phyloP scores from a whole-genome alignment of 2,888 invertebrate genomes.

The Mamestra brassicae region DNA sequence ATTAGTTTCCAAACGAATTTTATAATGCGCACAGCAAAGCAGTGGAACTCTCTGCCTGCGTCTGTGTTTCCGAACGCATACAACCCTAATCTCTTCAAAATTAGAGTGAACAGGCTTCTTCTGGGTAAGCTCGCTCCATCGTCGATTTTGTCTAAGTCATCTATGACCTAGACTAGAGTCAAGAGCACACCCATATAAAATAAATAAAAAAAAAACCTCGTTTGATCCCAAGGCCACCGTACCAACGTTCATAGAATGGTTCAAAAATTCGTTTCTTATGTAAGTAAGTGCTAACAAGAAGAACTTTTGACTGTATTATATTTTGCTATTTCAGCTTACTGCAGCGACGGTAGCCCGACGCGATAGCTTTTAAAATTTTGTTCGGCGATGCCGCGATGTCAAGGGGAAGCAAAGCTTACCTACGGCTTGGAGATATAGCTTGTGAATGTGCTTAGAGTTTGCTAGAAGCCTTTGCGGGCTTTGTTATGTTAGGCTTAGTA shows the following conservation, averaged over 20 bases:
- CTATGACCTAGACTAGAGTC: too few species aligned
- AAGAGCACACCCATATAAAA: too few species aligned
- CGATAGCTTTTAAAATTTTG: conserved; percentile 54
- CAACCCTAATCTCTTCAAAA: too few species aligned
- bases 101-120: too few species aligned
- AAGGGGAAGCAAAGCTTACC: conserved; percentile 39
- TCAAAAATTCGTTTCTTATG: conserved; percentile 32
- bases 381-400: conserved; percentile 31
- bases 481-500: not conserved
- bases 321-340: conserved; percentile 38
- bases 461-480: not conserved
- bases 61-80: too few species aligned
- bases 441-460: conserved; percentile 7
- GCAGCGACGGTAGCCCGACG: not conserved
- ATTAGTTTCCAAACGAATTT: too few species aligned
- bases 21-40: too few species aligned
- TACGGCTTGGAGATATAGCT: conserved; percentile 28
- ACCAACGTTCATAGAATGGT: not conserved
- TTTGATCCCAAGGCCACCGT: not conserved
- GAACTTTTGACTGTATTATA: conserved; percentile 46
- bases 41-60: too few species aligned
- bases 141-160: too few species aligned
- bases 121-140: too few species aligned
- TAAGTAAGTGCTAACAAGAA: conserved; percentile 22
- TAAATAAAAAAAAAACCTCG: too few species aligned